These are phyloP conservation scores for Rotaria socialis DNA, from an alignment of 2,888 invertebrate genomes.

Conservation along the genomic window DNA sequence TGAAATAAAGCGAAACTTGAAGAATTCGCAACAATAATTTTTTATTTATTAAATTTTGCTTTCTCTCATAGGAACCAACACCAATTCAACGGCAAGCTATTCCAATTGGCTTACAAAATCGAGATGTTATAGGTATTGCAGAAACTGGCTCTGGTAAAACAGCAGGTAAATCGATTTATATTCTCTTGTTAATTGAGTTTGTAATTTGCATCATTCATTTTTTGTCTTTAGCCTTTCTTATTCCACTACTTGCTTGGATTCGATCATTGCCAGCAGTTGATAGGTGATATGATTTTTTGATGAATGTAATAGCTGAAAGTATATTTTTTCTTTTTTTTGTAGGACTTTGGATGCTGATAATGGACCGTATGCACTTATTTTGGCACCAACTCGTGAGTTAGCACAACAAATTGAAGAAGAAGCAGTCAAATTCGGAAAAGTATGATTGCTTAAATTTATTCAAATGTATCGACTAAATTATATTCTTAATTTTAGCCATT, in stretches of 20 bases:
- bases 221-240: conserved; percentile 73
- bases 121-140: conserved; percentile 93
- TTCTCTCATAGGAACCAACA: conserved; percentile 71
- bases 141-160: conserved; percentile 99
- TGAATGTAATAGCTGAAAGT: too few relatives aligned
- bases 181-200: neutral
- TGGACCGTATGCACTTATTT: conserved; percentile 95
- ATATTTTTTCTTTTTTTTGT: neutral
- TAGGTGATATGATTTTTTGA: conserved; percentile 60
- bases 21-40: too few relatives aligned
- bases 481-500: conserved; percentile 47
- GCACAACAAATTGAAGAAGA: conserved; percentile 99
- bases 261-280: conserved; percentile 92
- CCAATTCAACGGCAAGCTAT: conserved; percentile 99
- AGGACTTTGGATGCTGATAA: conserved; percentile 61
- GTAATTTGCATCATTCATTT: neutral
- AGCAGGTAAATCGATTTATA: conserved; percentile 58
- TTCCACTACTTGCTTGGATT: conserved; percentile 94
- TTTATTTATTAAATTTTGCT: neutral
- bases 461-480: neutral
- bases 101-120: conserved; percentile 77
- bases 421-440: conserved; percentile 87
- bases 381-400: conserved; percentile 97
- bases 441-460: conserved; percentile 67
- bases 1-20: too few relatives aligned